Evolutionary conservation across 2,888 invertebrate genomes (phyloP), one percentile per base, ranked within the genome.

Genomic region (Heteropelma amictum): DNA sequence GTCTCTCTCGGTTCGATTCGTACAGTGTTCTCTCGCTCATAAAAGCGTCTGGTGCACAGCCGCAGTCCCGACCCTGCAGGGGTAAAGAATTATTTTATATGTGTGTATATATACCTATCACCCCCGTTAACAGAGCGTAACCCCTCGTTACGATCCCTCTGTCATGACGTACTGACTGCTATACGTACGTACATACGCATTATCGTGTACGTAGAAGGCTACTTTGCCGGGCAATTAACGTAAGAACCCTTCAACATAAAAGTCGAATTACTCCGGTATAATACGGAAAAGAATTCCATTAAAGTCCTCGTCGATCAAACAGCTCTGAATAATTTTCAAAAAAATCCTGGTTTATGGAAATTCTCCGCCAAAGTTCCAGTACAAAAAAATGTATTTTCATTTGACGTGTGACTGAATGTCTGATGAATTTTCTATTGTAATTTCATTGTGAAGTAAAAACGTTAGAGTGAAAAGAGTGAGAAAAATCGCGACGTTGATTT

Each of bases 71-170:
- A 61, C 77, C 69, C 63, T 51, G 77, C 74, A 76, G 79, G 78
- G 78, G 78, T 75, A 74, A 77, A 70, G 78, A 78, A 26, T 54
- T 61, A 47, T 12, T 14, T 14, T 38, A 14, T 14, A 14, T 1
- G 3, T 14, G 10, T 38, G 14, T 38, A 54, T 47, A 56, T 67
- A 49, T 56, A 63, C 61, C 40, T 77, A 77, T 71, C 78, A 75
- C 79, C 78, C 80, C 77, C 80, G 80, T 80, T 85, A 86, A 82
- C 86, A 82, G 85, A 86, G 83, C 87, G 81, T 86, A 81, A 86
- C 86, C 82, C 77, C 78, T 79, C 77, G 81, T 82, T 81, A 81
- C 80, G 71, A 63, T 51, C 63, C 73, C 58, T 68, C 64, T 40
- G 63, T 30, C 72, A 61, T 53, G 69, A 60, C 64, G 67, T 68